Evolutionary conservation across 2,888 invertebrate genomes (phyloP).

Genomic region (Tachina fera): DNA sequence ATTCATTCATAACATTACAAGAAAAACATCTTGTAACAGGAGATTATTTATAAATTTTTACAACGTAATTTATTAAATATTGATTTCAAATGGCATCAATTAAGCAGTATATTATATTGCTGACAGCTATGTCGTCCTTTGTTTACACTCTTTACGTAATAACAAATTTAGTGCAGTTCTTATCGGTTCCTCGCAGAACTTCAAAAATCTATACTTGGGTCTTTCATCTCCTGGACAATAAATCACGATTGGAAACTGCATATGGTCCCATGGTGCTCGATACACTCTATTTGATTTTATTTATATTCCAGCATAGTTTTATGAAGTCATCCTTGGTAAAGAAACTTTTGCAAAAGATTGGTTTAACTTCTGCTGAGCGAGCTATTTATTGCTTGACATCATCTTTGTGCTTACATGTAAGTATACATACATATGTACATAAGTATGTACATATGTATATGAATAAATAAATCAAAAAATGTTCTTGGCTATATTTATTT

Average conservation of each 20-base stretch:
- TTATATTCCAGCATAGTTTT: slow-evolving; percentile 85
- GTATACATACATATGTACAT: too few relatives aligned
- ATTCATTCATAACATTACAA: not conserved
- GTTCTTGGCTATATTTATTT: slow-evolving; percentile 2
- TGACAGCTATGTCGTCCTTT: slow-evolving; percentile 83
- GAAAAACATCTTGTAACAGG: too few relatives aligned
- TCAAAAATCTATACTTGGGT: slow-evolving; percentile 79
- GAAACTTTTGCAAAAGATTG: slow-evolving; percentile 81
- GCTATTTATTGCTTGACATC: slow-evolving; percentile 84
- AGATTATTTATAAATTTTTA: slow-evolving; percentile 16
- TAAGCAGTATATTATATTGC: slow-evolving; percentile 77
- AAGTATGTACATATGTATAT: too few relatives aligned
- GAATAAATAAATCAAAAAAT: slow-evolving; percentile 31
- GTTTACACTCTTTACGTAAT: slow-evolving; percentile 84
- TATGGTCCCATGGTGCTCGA: slow-evolving; percentile 83
- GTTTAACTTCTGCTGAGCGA: slow-evolving; percentile 83
- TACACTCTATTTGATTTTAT: slow-evolving; percentile 83
- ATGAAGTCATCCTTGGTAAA: slow-evolving; percentile 84
- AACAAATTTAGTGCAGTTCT: slow-evolving; percentile 84
- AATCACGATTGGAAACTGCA: slow-evolving; percentile 79
- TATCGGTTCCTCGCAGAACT: slow-evolving; percentile 83
- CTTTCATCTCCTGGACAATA: slow-evolving; percentile 81
- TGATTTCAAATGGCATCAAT: slow-evolving; percentile 76
- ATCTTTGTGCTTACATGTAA: slow-evolving; percentile 83
- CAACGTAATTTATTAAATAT: not conserved